Evolutionary conservation across 2,797 vertebrate species (phyloP), one percentile per base, ranked within the genome.

Genomic region (Manis pentadactyla): DNA sequence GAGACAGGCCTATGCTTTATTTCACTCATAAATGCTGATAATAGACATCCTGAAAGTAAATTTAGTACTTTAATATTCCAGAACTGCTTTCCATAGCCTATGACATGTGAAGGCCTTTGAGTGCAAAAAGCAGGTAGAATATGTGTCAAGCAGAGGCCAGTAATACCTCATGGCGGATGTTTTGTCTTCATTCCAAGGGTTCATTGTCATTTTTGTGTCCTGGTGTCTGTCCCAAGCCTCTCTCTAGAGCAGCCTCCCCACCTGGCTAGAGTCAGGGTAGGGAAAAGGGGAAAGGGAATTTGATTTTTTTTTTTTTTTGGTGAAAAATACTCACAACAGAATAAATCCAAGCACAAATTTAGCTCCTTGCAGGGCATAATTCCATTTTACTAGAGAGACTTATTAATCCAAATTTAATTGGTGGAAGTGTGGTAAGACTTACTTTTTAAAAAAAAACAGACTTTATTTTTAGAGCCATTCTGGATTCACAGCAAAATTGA

Each of bases 251-350:
- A 31, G 11, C 27, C 39, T 66, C 53, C 25, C 37, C 1, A 13
- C 10, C 49, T 78, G 34, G 21, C 66, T 66, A 34, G 15, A 27
- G 63, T 29, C 37, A 3, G 18, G 18, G 14, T 69, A 39, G 34
- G 55, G 78, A 53, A 77, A 88, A 89, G 86, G 34, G 78, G 59
- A 77, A 88, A 89, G 86, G 34, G 23, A 78, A 37, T 83, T 75
- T 79, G 68, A 69, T 74, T 94, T 94, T 46, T 46, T 74, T 94
- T 94, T 46, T 46, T 46, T 46, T 91, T 71, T 79, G 27, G 53
- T 66, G 34, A 82, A 21, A 59, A 75, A 87, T 23, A 25, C n/a
- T 85, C 42, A 73, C 37, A 85, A 53, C 34, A 42, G 5, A 66
- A 0, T 53, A 71, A 91, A 75, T 49, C 31, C 1, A 29, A 94